A percentile compares a stretch with the other conserved stretches of the same genome.
These are phyloP conservation scores for Conistra vaccinii DNA, from an alignment of 2,888 invertebrate species.

Conservation along the genomic window DNA sequence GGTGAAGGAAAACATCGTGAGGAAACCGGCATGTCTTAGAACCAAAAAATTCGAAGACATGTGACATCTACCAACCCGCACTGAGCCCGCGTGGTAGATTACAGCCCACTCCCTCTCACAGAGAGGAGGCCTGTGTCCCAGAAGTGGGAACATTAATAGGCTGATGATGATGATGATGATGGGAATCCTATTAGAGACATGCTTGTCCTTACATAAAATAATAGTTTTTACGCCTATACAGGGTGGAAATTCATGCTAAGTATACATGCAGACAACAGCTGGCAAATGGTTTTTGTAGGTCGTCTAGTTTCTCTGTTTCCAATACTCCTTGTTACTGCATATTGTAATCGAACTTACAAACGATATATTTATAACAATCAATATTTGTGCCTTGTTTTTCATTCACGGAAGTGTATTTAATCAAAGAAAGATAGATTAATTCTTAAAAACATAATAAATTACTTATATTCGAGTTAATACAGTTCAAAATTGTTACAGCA, in stretches of 20 bases:
- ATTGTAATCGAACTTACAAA: background rate
- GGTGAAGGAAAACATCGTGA: no score
- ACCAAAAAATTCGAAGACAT: no score
- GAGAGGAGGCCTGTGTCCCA: no score
- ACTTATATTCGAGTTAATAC: background rate
- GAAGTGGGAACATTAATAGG: no score
- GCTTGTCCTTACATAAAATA: background rate
- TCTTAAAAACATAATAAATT: background rate
- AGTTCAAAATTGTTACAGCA: constrained; percentile 21
- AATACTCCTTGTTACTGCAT: constrained; percentile 6
- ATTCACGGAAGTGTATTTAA: background rate
- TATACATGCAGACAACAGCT: constrained; percentile 27
- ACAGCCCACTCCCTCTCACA: no score
- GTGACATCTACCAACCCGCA: no score
- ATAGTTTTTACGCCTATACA: background rate
- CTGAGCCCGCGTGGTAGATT: no score
- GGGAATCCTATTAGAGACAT: no score
- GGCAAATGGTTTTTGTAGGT: constrained; percentile 30
- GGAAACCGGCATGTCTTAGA: no score
- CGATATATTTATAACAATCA: background rate
- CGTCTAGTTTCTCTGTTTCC: background rate
- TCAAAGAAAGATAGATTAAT: background rate
- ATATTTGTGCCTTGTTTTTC: background rate
- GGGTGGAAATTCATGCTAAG: background rate
- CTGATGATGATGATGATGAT: no score